Evolutionary conservation across 2,113 vertebrate species (phyloP), one percentile per base, ranked within the genome.

Genomic region (Mus spicilegus): DNA sequence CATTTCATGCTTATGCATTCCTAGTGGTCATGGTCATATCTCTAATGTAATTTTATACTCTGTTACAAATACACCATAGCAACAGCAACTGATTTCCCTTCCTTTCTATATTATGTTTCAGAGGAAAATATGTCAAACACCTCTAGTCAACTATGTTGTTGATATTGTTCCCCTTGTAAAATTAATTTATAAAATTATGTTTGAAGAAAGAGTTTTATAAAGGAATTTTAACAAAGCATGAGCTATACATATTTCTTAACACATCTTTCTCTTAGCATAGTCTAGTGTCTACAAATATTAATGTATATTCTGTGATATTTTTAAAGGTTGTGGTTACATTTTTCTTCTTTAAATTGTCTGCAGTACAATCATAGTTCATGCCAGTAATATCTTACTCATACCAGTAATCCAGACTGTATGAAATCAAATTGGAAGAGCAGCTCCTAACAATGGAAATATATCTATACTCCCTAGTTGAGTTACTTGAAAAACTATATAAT

Each of bases 151-250:
- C 13, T 17, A 54, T 56, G 28, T 70, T 75, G 13, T 22, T 88
- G n/a, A 89, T 1, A 20, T 78, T 10, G 67, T 63, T 6, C 28
- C n/a, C 26, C 10, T 16, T 72, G 24, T 30, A 88, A 85, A 28
- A 30, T 39, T 80, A 80, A 17, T 84, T 84, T 42, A 87, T 95
- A 61, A 58, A 73, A 54, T 89, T 81, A 2, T n/a, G 92, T 95
- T 95, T 73, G 10, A 42, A 49, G 49, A 2, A 80, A 81, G 5
- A 4, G 67, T 82, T 91, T 39, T 93, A 86, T 96, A 97, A 96
- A 95, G 97, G 90, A 28, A 2, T 89, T 95, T 72, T 92, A 39
- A 42, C 96, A 22, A 97, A 22, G 13, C 76, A 0, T 33, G 0
- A 46, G 0, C 92, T 98, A 77, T 67, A n/a, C 49, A 51, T 54